Base-by-base conservation (phyloP, 2,113 vertebrate genomes). In the Melanotaenia duboulayi region DNA sequence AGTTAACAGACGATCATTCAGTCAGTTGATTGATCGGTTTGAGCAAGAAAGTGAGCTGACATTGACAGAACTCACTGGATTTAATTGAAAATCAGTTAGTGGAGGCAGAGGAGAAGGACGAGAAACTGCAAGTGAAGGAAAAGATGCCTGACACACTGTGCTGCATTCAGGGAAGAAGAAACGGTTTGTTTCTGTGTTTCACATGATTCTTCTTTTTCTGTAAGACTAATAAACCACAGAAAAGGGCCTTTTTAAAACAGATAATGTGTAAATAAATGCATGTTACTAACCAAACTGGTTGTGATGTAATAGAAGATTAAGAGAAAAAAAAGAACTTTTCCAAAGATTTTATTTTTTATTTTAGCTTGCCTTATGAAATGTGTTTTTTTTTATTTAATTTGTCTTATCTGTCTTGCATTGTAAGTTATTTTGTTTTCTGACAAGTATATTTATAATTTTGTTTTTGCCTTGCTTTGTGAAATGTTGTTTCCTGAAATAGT, bases 71-170 rank as follows among this genome's bases (percentile, higher is more conserved):
- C 50, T 17, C 37, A 65, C 25, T 65, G 60, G 19, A 78, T 64
- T 25, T 57, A 51, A 75, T 69, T 74, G 24, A 37, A 37, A 56
- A 60, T 69, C 46, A 51, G 64, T 74, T 35, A 58, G 23, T 22
- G 2, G n/a, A 66, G 65, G 64, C 14, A 40, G 65, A 62, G 7
- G 23, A 42, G 8, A 9, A 65, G 59, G 65, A 70, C 62, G 40
- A 54, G 16, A 73, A 76, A 68, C 71, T 70, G 28, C 71, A 51
- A 59, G 23, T 28, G 39, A n/a, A 35, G 8, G 32, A 7, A 35
- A 35, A 35, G 17, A 7, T 7, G 17, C 7, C 16, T 17, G 44
- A 48, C 16, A 48, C 44, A 48, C 44, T 42, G n/a, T 50, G 55
- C 72, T 67, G 56, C 54, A 24, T 19, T 65, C n/a, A 13, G 40